These are phyloP conservation scores for Drosophila malerkotliana DNA, from an alignment of 1,140 invertebrate species.

Conservation along the genomic window DNA sequence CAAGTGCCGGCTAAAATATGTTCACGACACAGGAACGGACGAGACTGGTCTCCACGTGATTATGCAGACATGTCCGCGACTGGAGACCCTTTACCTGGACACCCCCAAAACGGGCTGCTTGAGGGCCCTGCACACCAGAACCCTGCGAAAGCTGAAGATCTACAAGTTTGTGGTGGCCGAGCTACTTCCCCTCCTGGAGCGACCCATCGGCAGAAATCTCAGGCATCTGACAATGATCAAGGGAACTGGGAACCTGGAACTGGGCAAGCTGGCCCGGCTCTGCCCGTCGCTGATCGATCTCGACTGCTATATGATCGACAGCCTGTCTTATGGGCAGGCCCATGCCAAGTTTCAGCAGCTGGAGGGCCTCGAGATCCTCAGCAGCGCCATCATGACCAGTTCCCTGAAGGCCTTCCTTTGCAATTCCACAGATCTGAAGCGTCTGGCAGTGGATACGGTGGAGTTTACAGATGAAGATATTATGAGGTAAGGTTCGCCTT, in stretches of 20 bases:
- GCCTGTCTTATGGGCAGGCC: conserved; percentile 85
- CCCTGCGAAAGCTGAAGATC: conserved; percentile 86
- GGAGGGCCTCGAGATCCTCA: conserved; percentile 87
- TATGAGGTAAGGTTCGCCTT: conserved; percentile 82
- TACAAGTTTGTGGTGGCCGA: conserved; percentile 87
- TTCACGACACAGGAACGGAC: conserved; percentile 87
- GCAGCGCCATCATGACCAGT: conserved; percentile 85
- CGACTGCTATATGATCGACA: conserved; percentile 87
- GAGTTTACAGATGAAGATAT: conserved; percentile 86
- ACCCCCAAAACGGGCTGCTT: conserved; percentile 86
- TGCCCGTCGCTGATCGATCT: conserved; percentile 86
- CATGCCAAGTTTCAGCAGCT: conserved; percentile 86
- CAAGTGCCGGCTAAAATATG: conserved; percentile 86
- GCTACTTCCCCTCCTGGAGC: conserved; percentile 85
- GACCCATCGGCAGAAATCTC: conserved; percentile 85
- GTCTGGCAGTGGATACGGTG: conserved; percentile 85
- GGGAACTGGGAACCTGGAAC: conserved; percentile 85
- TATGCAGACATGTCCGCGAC: conserved; percentile 85
- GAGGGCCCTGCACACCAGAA: conserved; percentile 83
- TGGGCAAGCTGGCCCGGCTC: conserved; percentile 86
- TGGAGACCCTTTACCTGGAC: conserved; percentile 87
- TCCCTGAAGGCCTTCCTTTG: conserved; percentile 86
- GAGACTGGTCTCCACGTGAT: conserved; percentile 86
- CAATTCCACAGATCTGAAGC: conserved; percentile 86
- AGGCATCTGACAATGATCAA: conserved; percentile 87